Conservation (phyloP, 2,113 vertebrate genomes). For the Trogon melanurus region DNA sequence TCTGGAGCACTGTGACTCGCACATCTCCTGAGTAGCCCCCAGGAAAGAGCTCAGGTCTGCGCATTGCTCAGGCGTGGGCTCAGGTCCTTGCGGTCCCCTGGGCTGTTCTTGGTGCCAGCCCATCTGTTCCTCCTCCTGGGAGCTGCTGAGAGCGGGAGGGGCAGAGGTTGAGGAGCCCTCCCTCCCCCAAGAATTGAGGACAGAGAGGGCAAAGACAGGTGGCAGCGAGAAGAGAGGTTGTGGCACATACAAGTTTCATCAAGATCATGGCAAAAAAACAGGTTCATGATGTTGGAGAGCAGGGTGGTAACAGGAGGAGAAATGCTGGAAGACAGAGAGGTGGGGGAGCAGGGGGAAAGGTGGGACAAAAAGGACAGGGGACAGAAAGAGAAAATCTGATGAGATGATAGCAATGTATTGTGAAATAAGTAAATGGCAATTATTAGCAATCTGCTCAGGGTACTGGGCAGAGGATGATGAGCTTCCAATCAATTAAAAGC, state of each 20-base stretch:
- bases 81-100: neutral
- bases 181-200: neutral
- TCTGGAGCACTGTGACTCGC: neutral
- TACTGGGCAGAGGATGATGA: conserved; percentile 4
- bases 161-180: neutral
- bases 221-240: neutral
- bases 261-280: neutral
- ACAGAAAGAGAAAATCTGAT: neutral
- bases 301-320: neutral
- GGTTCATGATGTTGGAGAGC: neutral
- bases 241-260: neutral
- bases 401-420: neutral
- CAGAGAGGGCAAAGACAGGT: neutral
- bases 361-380: neutral
- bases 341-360: neutral
- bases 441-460: neutral
- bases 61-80: neutral
- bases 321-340: neutral
- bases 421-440: neutral
- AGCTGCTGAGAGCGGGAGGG: neutral
- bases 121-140: neutral
- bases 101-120: neutral
- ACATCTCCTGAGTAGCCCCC: neutral
- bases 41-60: neutral
- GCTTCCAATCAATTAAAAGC: neutral